Base-by-base conservation (phyloP, 2,888 invertebrate species). In the Stegana nigrithorax region DNA sequence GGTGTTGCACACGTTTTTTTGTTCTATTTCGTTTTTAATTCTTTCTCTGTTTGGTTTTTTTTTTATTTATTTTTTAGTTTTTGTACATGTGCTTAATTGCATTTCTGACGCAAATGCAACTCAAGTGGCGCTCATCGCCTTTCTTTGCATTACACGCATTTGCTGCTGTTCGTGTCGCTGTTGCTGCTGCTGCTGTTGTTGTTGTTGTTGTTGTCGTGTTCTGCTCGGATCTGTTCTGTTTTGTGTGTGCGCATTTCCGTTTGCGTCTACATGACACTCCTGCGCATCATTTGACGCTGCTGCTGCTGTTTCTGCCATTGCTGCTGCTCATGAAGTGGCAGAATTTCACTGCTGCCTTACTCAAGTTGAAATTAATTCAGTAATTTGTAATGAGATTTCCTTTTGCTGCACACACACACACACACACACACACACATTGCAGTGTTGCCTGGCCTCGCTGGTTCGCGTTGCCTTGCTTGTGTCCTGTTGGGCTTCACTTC, bases 361-460 rank as follows among this genome's bases (percentile, higher is more conserved):
- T 65, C 66, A 59, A 72, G 76, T 78, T 69, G 76, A 73, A 80
- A 80, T 75, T 75, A 75, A 75, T 80, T 76, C 75, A 75, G 75
- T 78, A 80, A 75, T 78, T 75, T 75, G 78, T 75, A 75, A 80
- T 80, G 75, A 79, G 78, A 73, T 42, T 14, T 57, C 42, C 39
- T 57, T 57, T 57, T 26, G 8, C 42, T 25, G 36, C 39, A 25
- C 19, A n/a, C 39, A 10, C 25, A n/a, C n/a, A n/a, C n/a, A n/a
- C n/a, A n/a, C n/a, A n/a, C n/a, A n/a, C n/a, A n/a, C n/a, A n/a
- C n/a, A n/a, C n/a, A n/a, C n/a, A n/a, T n/a, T n/a, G n/a, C n/a
- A n/a, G n/a, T n/a, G n/a, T n/a, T 25, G 29, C 53, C 44, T 32
- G 14, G 29, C n/a, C 51, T 3, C 23, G 4, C 5, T 42, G 17